Conservation (phyloP, 2,888 invertebrate species). For the Calliphora vomitoria region DNA sequence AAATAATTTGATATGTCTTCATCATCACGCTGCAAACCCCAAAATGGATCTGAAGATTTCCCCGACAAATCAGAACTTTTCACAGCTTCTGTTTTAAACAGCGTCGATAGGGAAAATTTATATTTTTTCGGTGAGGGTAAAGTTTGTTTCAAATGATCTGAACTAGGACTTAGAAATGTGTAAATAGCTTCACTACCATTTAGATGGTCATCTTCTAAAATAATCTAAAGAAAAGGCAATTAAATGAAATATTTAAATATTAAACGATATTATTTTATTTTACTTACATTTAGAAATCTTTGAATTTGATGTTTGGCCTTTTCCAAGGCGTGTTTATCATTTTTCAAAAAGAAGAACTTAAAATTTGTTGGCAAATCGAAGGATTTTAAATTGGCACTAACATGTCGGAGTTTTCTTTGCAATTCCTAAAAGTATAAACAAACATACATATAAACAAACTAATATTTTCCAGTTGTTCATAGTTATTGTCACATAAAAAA, state of each 20-base stretch:
- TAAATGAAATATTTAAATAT: neutral
- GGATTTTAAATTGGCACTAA: slow-evolving; percentile 92
- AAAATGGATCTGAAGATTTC: slow-evolving; percentile 86
- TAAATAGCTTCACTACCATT: slow-evolving; percentile 96
- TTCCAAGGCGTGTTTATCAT: slow-evolving; percentile 91
- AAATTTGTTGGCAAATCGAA: slow-evolving; percentile 93
- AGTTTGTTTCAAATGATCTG: slow-evolving; percentile 93
- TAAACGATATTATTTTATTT: too few relatives aligned
- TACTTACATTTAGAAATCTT: slow-evolving; percentile 92
- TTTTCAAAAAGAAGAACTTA: slow-evolving; percentile 93
- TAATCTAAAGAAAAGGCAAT: slow-evolving; percentile 86
- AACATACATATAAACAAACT: neutral
- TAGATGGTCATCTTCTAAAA: slow-evolving; percentile 93
- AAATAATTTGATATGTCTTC: slow-evolving; percentile 92
- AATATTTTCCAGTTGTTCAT: neutral
- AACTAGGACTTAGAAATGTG: slow-evolving; percentile 95
- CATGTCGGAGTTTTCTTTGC: slow-evolving; percentile 92
- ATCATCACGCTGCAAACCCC: slow-evolving; percentile 89
- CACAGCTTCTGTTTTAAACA: slow-evolving; percentile 91
- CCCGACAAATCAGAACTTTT: slow-evolving; percentile 86
- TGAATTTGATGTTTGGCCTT: slow-evolving; percentile 93
- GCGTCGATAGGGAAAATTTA: slow-evolving; percentile 93
- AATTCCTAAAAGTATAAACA: slow-evolving; percentile 87
- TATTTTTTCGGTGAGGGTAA: slow-evolving; percentile 93
- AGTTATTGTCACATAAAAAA: slow-evolving; percentile 11